Base-by-base conservation (phyloP, 1,140 invertebrate genomes). In the Acarapis woodi region DNA sequence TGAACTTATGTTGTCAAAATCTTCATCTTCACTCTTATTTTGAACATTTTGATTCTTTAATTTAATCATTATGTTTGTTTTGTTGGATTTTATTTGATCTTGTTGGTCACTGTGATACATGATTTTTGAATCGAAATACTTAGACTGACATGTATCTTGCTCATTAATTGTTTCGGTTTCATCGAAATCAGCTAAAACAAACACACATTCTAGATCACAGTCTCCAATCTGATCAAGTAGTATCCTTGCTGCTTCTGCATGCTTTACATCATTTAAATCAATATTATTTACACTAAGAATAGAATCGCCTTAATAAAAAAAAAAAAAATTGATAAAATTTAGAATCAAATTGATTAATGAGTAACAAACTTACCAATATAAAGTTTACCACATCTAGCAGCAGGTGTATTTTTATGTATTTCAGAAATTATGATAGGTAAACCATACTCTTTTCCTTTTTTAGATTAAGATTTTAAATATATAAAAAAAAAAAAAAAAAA, bases 361-460 rank as follows among this genome's bases (percentile, higher is more conserved):
- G n/a, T 6, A 15, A 2, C 18, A 3, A 32, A 15, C 9, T 32
- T 5, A 32, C 15, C 5, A 28, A 28, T 28, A 2, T 2, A 4
- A 4, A 4, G 14, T 2, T 28, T 6, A 32, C 6, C 6, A 6
- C 6, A 8, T 40, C 67, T 49, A 29, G 69, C 66, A 3, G 73
- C 74, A 29, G 73, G 70, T 37, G 71, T 70, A 42, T 70, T 67
- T 34, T 66, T 62, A 52, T 79, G 71, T 48, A 80, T 60, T 54
- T 79, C 74, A 16, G 73, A 77, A 44, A 80, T 73, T n/a, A 80
- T 52, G 40, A 80, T 73, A 1, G 75, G 75, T 23, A 80, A 71
- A 22, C 73, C 73, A 56, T 80, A 73, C 50, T 80, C 75, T 42
- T 70, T 63, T 8, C 74, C 75, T n/a, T n/a, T n/a, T n/a, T n/a